Base-by-base conservation (phyloP, 2,797 vertebrate genomes). In the Etheostoma nigrum region DNA sequence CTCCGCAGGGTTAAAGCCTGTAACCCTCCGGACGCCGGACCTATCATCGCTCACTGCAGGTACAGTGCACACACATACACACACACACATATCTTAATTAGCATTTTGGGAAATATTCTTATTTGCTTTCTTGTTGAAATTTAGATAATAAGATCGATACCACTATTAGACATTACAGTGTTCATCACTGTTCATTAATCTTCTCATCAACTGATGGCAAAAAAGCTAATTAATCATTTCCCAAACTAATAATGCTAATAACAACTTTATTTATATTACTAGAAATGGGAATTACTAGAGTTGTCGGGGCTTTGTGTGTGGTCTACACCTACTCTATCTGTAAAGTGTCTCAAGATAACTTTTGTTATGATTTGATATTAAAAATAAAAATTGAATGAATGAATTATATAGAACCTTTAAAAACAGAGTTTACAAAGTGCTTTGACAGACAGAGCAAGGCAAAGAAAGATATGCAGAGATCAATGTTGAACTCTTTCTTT, bases 41-140 rank as follows among this genome's bases (percentile, higher is more conserved):
- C 98, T 16, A 92, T 99, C 11, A 96, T 97, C 48, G 97, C 97
- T 54, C 98, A 99, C 94, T 99, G 98, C 98, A 99, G 98, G 98
- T 99, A 90, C 36, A 10, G 64, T 16, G 33, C 36, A 55, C 60
- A 51, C 45, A 36, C 19, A 3, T 23, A 40, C 40, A 12, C 33
- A 36, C 33, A 11, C 36, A 40, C 36, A 6, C 42, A 16, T 16
- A 30, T 33, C 27, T 51, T 14, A 14, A 40, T 36, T 53, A 16
- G 55, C 25, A 30, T 27, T 58, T 52, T 15, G 42, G 48, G 11
- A 51, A 65, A 62, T 47, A 4, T 1, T 2, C 16, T 2, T 36
- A 30, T 58, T 40, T 21, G 12, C 13, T 25, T 44, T 49, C 23
- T 21, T 16, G 4, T 6, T 0, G 1, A 70, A 36, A 70, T 18